Conservation (phyloP, 2,113 vertebrate genomes). For the Equus quagga region DNA sequence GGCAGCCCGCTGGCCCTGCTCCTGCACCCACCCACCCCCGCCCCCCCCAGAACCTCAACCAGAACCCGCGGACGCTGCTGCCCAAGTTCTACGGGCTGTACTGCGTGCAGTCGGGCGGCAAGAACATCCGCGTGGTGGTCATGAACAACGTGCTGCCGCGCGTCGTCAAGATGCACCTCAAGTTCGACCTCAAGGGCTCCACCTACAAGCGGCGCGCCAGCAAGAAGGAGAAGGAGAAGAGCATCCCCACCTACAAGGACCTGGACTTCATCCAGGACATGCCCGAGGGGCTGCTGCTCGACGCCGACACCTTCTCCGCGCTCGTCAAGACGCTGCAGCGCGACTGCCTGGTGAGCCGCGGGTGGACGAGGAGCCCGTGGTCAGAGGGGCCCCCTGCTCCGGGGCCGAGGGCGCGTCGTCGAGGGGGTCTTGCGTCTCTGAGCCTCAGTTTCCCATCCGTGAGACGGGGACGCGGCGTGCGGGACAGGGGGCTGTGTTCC, state of each 20-base stretch:
- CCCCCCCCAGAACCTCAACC: conserved; percentile 92
- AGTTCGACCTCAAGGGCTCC: conserved; percentile 98
- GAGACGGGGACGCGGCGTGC: fast-evolving
- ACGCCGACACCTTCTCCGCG: conserved; percentile 95
- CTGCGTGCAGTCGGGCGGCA: conserved; percentile 97
- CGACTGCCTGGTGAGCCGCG: conserved; percentile 94
- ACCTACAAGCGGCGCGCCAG: conserved; percentile 98
- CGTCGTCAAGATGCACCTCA: conserved; percentile 98
- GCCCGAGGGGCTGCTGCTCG: conserved; percentile 95
- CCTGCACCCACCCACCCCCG: fast-evolving
- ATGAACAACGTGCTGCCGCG: conserved; percentile 99
- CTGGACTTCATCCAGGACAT: conserved; percentile 98
- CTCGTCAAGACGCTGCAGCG: conserved; percentile 97
- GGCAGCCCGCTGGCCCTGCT: no score
- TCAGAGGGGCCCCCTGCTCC: no score
- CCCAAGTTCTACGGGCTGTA: conserved; percentile 99
- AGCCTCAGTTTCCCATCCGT: not conserved
- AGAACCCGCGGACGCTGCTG: conserved; percentile 97
- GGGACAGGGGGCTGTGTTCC: no score
- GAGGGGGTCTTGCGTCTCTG: not conserved
- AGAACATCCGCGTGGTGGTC: conserved; percentile 98
- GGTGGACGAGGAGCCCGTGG: not conserved
- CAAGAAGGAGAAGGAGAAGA: conserved; percentile 97
- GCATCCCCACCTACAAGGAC: conserved; percentile 96
- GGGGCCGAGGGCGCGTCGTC: not conserved